Evolutionary conservation across 2,113 vertebrate genomes (phyloP), one percentile per base, ranked within the genome.

Genomic region (Caranx melampygus): DNA sequence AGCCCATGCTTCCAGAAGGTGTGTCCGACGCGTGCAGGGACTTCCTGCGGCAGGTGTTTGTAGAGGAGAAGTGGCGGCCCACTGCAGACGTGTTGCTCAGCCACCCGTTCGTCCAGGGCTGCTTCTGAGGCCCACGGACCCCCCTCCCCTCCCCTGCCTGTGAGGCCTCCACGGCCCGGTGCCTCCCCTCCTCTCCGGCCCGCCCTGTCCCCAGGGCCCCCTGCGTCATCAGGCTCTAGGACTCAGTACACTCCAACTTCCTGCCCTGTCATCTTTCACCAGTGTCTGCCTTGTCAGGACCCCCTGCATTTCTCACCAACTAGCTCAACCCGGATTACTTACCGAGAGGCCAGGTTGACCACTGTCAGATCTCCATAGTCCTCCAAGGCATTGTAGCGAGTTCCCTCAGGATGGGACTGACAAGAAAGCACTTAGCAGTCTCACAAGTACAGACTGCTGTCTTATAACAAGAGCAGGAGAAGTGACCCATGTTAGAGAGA

Each of bases 41-140:
- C 92, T 97, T 97, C 90, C 94, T 98, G 84, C 94, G 95, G 75
- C 94, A 95, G 92, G 96, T 98, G 89, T 97, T 98, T 11, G 95
- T 97, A 83, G 96, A 97, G 88, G 96, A 98, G 92, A 97, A 97
- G 89, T 95, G 95, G 88, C 91, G 97, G 62, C 96, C 97, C 34
- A 96, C 96, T 0, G 96, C 97, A 0, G 96, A 97, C 67, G 90
- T 91, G 54, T 92, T 98, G 74, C 96, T 98, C 81, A 93, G 95
- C 33, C 96, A 97, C 62, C 92, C 95, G 0, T 98, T 98, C 0
- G 94, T 97, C 81, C 96, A 66, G 91, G 92, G 96, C 18, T 88
- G 91, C 91, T 95, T 97, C 93, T 97, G 96, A 94, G 52, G 26
- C 35, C 65, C 2, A 47, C 35, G 33, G 78, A 78, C 54, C 31